Conservation (phyloP, 2,888 invertebrate species). For the Mesochorus sp. region DNA sequence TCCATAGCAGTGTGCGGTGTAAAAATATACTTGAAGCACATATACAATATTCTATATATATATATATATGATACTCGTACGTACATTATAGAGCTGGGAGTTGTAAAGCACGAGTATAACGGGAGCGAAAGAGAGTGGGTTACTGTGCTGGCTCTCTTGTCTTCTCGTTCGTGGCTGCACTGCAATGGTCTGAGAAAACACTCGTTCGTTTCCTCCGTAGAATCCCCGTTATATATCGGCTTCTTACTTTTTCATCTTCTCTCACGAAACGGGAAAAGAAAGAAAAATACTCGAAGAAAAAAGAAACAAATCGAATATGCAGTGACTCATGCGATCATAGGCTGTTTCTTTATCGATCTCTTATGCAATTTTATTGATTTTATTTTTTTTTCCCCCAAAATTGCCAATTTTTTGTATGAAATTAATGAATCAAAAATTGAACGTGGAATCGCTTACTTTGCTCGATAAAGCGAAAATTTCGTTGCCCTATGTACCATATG, state of each 20-base stretch:
- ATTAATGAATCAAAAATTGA: too few relatives aligned
- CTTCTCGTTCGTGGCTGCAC: conserved; percentile 10
- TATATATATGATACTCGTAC: background rate
- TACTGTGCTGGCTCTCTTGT: conserved; percentile 63
- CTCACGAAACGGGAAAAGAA: background rate
- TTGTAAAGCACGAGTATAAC: conserved; percentile 56
- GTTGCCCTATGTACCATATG: too few relatives aligned
- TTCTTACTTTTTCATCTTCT: conserved; percentile 7
- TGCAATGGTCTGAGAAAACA: conserved; percentile 5
- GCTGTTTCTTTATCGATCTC: too few relatives aligned
- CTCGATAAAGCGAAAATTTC: too few relatives aligned
- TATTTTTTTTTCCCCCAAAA: background rate
- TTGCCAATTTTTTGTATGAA: background rate
- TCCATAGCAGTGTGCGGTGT: too few relatives aligned
- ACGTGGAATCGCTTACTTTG: too few relatives aligned
- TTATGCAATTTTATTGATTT: background rate
- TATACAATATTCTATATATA: too few relatives aligned
- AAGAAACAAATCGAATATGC: too few relatives aligned
- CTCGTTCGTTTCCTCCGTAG: conserved; percentile 47
- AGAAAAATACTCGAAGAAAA: background rate
- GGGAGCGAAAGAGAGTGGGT: too few relatives aligned
- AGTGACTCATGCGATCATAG: too few relatives aligned
- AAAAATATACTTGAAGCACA: too few relatives aligned
- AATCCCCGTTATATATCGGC: conserved; percentile 57
- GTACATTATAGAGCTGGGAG: conserved; percentile 24